phyloP scores from a whole-genome alignment of 2,797 vertebrate genomes.

The Pagetopsis macropterus region DNA sequence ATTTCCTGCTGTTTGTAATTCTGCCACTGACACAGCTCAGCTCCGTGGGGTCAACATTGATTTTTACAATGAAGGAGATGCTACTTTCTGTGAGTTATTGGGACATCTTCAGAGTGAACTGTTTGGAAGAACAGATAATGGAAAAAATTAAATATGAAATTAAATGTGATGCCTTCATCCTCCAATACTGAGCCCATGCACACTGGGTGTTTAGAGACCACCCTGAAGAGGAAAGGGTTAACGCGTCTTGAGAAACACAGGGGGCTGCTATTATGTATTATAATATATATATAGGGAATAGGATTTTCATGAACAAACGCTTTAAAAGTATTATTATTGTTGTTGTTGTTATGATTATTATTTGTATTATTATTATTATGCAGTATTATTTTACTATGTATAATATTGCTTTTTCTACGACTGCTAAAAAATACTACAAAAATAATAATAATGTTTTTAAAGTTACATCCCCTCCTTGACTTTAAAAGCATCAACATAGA shows the following conservation, averaged over 20 bases:
- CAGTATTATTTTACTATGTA: too few species aligned
- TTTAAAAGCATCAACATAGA: neutral
- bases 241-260: conserved; percentile 10
- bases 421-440: too few species aligned
- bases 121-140: neutral
- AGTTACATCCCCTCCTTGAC: too few species aligned
- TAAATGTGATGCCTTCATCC: neutral
- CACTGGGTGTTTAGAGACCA: neutral
- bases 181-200: neutral
- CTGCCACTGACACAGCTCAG: conserved; percentile 19
- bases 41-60: neutral
- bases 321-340: neutral
- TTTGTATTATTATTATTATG: neutral
- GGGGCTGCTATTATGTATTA: neutral
- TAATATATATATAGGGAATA: neutral
- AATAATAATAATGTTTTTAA: too few species aligned
- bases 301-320: neutral
- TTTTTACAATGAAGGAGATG: neutral
- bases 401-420: too few species aligned
- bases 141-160: neutral
- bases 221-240: neutral
- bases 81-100: neutral
- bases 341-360: neutral
- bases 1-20: conserved; percentile 52
- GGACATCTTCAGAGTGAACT: neutral